A percentile compares a stretch with the other conserved stretches of the same genome.
Evolutionary conservation across 2,888 invertebrate species (phyloP).

Genomic region (Chloroclysta siterata): DNA sequence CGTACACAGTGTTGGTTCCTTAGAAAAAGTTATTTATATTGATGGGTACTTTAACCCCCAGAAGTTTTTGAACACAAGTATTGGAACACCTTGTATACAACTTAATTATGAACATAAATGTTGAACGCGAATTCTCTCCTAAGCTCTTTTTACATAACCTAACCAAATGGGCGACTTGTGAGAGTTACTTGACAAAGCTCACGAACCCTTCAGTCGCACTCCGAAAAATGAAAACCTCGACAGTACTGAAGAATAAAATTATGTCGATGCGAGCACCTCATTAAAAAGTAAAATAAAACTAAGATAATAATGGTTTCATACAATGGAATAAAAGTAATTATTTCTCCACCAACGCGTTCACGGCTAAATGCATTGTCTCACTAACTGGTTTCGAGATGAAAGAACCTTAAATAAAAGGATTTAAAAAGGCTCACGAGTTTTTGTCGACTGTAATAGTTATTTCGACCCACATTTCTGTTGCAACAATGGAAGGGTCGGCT

Average conservation of each 20-base stretch:
- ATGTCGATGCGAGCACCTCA: conserved; percentile 4
- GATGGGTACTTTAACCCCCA: too few species aligned
- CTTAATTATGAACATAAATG: too few species aligned
- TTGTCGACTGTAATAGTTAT: conserved; percentile 54
- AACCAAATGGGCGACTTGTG: neutral
- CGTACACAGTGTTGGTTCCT: too few species aligned
- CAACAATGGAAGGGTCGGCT: conserved; percentile 39
- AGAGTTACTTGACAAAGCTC: conserved; percentile 10
- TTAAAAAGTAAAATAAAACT: neutral
- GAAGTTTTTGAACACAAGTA: too few species aligned
- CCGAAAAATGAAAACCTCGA: conserved; percentile 11
- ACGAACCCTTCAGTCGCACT: conserved; percentile 6
- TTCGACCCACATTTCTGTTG: conserved; percentile 45
- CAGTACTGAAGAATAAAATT: conserved; percentile 12
- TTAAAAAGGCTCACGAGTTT: conserved; percentile 54
- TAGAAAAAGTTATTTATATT: too few species aligned
- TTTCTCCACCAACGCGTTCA: conserved; percentile 9
- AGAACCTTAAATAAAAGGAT: conserved; percentile 49
- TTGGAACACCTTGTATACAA: too few species aligned
- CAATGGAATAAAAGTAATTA: conserved; percentile 6
- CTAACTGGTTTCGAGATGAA: conserved; percentile 57
- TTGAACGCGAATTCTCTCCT: too few species aligned
- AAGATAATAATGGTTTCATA: neutral
- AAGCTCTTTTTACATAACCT: neutral
- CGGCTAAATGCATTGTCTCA: conserved; percentile 54